A percentile compares a stretch with the other conserved stretches of the same genome.
Evolutionary conservation across 2,113 vertebrate genomes (phyloP).

Genomic region (Ochotona princeps): DNA sequence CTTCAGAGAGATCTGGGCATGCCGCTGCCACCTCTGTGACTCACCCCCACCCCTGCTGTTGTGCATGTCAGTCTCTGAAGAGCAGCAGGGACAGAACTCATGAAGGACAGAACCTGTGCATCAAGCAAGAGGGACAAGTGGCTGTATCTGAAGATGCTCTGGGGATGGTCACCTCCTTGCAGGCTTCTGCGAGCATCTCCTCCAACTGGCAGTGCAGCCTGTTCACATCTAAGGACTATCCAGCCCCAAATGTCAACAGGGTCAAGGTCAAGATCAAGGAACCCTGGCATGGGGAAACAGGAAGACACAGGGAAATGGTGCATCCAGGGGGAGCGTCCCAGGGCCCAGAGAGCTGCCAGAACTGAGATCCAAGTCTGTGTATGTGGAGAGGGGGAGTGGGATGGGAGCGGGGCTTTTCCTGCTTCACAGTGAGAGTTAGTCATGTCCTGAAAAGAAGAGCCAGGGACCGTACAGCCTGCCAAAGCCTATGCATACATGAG

Average conservation of each 20-base stretch:
- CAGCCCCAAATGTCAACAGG: no score
- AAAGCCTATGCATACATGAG: no score
- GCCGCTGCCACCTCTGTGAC: no score
- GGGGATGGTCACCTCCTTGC: neutral
- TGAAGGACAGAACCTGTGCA: no score
- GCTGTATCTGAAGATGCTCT: neutral
- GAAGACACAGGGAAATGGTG: neutral
- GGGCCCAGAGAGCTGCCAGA: neutral
- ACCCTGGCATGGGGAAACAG: neutral
- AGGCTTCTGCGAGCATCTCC: neutral
- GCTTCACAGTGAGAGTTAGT: neutral
- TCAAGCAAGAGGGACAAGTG: neutral
- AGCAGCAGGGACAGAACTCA: no score
- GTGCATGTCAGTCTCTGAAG: no score
- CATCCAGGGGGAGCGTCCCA: neutral
- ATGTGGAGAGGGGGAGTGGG: no score
- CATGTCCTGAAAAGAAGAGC: neutral
- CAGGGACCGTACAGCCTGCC: no score
- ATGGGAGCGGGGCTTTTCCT: no score
- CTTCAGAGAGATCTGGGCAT: neutral
- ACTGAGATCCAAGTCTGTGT: neutral
- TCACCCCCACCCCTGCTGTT: no score
- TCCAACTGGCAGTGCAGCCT: neutral
- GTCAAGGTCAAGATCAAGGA: neutral
- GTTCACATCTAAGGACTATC: neutral